Evolutionary conservation across 2,113 vertebrate species (phyloP).

Genomic region (Mesoclemmys tuberculata): DNA sequence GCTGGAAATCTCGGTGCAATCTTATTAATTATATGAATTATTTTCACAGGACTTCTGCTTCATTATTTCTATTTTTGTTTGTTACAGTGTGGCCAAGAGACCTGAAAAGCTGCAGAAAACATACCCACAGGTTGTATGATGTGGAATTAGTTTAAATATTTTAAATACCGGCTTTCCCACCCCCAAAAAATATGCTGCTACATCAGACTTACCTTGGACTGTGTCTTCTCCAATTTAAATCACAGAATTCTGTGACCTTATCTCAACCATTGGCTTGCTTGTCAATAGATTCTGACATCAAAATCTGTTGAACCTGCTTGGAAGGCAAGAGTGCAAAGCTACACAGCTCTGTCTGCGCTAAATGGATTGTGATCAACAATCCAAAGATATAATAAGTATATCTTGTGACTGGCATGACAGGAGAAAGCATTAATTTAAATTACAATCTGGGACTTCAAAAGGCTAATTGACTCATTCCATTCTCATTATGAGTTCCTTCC

Average conservation of each 20-base stretch:
- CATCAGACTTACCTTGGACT: slow-evolving; percentile 21
- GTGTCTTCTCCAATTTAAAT: slow-evolving; percentile 44
- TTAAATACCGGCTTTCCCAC: not conserved
- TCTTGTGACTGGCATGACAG: slow-evolving; percentile 62
- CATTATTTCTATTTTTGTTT: slow-evolving; percentile 6
- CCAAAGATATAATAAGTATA: slow-evolving; percentile 66
- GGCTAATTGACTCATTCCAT: slow-evolving; percentile 70
- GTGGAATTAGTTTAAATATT: not conserved
- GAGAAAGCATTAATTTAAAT: slow-evolving; percentile 68
- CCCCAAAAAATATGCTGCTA: slow-evolving; percentile 27
- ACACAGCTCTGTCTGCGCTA: slow-evolving; percentile 57
- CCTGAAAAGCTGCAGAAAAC: not conserved
- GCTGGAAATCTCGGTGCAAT: not conserved
- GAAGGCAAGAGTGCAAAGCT: slow-evolving; percentile 58
- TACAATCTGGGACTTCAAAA: slow-evolving; percentile 70
- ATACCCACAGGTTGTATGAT: slow-evolving; percentile 23
- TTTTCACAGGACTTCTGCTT: slow-evolving; percentile 35
- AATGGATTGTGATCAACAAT: slow-evolving; percentile 65
- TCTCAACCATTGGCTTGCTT: slow-evolving; percentile 39
- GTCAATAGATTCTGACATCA: slow-evolving; percentile 57
- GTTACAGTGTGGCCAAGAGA: not conserved
- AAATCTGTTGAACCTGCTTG: slow-evolving; percentile 43
- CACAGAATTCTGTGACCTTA: slow-evolving; percentile 31
- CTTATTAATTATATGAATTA: not conserved
- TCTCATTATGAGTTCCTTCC: slow-evolving; percentile 67